Evolutionary conservation across 2,113 vertebrate species (phyloP).

Genomic region (Eclectus roratus): DNA sequence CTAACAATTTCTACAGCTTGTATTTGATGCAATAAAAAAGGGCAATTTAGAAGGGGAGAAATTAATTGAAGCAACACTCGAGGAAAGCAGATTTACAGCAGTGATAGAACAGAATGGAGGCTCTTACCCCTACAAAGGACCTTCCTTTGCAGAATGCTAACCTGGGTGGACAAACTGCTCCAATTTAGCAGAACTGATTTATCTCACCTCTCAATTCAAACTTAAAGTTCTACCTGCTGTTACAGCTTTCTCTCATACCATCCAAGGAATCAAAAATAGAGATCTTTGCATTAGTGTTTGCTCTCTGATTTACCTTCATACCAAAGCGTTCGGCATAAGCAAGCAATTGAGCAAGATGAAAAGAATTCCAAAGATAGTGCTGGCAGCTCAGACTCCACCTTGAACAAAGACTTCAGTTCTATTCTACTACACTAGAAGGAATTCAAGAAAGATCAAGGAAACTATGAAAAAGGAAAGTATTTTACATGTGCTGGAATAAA

Average conservation of each 20-base stretch:
- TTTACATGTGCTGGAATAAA: not conserved
- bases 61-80: fast-evolving
- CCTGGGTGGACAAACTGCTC: not conserved
- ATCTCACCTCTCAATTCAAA: not conserved
- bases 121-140: not conserved
- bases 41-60: not conserved
- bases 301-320: not conserved
- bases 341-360: not conserved
- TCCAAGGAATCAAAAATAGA: not conserved
- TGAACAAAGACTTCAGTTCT: not conserved
- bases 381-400: not conserved
- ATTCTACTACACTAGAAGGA: not conserved
- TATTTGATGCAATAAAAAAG: not conserved
- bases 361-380: not conserved
- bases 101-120: not conserved
- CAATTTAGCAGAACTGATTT: not conserved
- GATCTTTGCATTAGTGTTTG: not conserved
- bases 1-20: not conserved
- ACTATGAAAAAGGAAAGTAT: not conserved
- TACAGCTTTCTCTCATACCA: not conserved
- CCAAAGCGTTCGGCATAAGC: not conserved
- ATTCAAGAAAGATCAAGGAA: not conserved
- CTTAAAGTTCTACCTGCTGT: not conserved
- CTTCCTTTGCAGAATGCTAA: not conserved
- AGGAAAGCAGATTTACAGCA: not conserved